These are phyloP conservation scores for Pandion haliaetus DNA, from an alignment of 2,113 vertebrate species.

Conservation along the genomic window DNA sequence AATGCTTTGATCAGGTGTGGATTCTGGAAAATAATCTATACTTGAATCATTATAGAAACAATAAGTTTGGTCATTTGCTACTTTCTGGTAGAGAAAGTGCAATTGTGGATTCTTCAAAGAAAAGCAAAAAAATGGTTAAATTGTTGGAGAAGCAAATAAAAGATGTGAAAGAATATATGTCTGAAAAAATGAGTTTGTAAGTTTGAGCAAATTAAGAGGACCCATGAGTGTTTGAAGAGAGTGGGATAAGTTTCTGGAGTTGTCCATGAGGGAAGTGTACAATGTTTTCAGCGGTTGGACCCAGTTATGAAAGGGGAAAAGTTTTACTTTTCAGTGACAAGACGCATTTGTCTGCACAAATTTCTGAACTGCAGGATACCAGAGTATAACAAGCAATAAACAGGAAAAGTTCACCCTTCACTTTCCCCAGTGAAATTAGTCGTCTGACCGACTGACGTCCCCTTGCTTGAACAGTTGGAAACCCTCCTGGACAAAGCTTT, in stretches of 20 bases:
- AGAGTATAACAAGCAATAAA: not conserved
- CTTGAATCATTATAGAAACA: not conserved
- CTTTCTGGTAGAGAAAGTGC: not conserved
- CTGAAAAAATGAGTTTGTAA: not conserved
- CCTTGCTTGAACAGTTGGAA: not conserved
- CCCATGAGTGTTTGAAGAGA: not conserved
- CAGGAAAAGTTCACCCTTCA: not conserved
- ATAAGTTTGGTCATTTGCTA: not conserved
- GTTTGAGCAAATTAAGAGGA: not conserved
- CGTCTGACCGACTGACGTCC: accelerated
- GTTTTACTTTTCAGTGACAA: not conserved
- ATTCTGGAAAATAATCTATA: not conserved
- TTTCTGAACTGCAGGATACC: not conserved
- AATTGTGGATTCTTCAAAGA: not conserved
- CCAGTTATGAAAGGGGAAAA: not conserved
- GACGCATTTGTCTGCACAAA: not conserved
- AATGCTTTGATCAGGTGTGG: not conserved
- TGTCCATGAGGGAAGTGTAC: accelerated
- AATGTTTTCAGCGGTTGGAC: not conserved
- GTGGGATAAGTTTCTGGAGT: not conserved
- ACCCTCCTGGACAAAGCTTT: not conserved
- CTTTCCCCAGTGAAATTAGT: not conserved
- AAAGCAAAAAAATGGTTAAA: not conserved
- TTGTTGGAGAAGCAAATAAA: not conserved
- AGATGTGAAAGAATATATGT: not conserved